Conservation (phyloP, 1,140 invertebrate genomes). For the Aphelinus certus region DNA sequence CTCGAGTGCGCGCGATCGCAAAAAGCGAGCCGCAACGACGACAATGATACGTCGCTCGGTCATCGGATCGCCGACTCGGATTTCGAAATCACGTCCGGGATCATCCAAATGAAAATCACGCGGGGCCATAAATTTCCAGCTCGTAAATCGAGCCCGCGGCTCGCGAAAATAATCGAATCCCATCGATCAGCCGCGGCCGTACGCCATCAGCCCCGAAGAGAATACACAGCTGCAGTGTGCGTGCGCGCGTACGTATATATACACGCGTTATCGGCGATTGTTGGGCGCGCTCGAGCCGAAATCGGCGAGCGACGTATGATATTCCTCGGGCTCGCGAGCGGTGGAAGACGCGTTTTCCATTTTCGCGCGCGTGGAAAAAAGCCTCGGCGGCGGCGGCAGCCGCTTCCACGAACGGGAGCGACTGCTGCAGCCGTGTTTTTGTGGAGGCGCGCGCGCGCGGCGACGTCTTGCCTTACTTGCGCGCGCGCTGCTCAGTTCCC, state of each 20-base stretch:
- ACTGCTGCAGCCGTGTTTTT: not conserved
- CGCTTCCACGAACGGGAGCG: constrained; percentile 17
- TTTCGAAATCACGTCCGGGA: not conserved
- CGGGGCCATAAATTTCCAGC: constrained; percentile 12
- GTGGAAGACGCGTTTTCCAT: constrained; percentile 33
- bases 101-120: constrained; percentile 21
- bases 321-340: too few relatives aligned
- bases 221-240: not conserved
- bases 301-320: too few relatives aligned
- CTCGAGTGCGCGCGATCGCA: not conserved
- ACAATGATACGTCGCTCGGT: too few relatives aligned
- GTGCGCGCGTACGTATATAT: not conserved
- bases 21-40: not conserved
- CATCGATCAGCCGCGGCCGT: constrained; percentile 6
- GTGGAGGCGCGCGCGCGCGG: not conserved
- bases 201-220: not conserved
- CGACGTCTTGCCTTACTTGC: constrained; percentile 16
- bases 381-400: not conserved
- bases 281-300: too few relatives aligned
- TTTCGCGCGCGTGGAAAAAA: constrained; percentile 20
- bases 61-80: too few relatives aligned
- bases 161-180: constrained; percentile 14
- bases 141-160: constrained; percentile 8
- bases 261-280: not conserved
- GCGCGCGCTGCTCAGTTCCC: not conserved